Conservation (phyloP, 2,797 vertebrate species). For the Acanthurus lineatus region DNA sequence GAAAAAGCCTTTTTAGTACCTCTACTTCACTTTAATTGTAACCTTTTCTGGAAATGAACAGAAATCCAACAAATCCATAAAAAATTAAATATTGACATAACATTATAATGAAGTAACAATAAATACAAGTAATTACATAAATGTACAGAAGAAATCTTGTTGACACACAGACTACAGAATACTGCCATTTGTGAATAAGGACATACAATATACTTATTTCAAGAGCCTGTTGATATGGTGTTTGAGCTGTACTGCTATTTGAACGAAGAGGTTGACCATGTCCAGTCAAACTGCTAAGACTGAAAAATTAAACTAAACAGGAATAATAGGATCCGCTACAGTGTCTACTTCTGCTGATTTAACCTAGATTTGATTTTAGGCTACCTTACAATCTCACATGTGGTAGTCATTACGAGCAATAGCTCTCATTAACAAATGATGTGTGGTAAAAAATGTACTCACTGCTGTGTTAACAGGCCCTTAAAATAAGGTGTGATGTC, state of each 20-base stretch:
- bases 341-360: constrained; percentile 44
- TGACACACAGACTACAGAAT: constrained; percentile 88
- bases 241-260: constrained; percentile 59
- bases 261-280: constrained; percentile 37
- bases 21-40: constrained; percentile 91
- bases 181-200: constrained; percentile 88
- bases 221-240: constrained; percentile 79
- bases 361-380: constrained; percentile 32
- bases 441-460: constrained; percentile 58
- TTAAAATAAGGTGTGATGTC: constrained; percentile 84
- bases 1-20: constrained; percentile 86
- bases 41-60: constrained; percentile 89
- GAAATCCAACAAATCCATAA: constrained; percentile 88
- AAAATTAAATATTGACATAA: constrained; percentile 93
- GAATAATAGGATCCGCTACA: constrained; percentile 11
- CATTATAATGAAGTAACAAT: constrained; percentile 92
- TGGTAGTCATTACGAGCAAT: constrained; percentile 62
- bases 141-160: constrained; percentile 91
- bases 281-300: constrained; percentile 45
- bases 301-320: constrained; percentile 29
- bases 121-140: constrained; percentile 98
- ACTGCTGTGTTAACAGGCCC: constrained; percentile 81
- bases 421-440: constrained; percentile 70
- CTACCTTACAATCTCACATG: constrained; percentile 55
- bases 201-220: constrained; percentile 80